A percentile compares a stretch with the other conserved stretches of the same genome.
phyloP scores from a whole-genome alignment of 2,797 vertebrate species.

The Acipenser ruthenus region DNA sequence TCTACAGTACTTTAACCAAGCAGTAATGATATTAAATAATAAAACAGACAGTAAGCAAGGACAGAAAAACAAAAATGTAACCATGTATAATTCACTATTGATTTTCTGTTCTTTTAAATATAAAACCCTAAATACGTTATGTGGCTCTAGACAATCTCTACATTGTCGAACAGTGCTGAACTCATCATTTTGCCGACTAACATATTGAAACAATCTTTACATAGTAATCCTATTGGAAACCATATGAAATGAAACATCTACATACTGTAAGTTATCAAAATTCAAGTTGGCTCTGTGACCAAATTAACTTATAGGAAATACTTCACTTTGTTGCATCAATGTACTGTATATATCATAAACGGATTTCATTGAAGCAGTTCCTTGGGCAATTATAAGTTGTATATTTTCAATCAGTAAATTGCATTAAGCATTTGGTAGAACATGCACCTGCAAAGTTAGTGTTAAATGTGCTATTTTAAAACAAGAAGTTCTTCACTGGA shows the following conservation, averaged over 20 bases:
- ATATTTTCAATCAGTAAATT: not conserved
- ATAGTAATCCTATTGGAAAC: not conserved
- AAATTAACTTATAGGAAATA: conserved; percentile 2
- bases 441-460: no score
- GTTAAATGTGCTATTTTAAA: no score
- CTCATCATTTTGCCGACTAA: not conserved
- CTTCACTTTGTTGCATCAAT: conserved; percentile 3
- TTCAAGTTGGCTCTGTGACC: not conserved
- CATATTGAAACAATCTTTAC: not conserved
- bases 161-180: not conserved
- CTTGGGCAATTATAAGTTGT: not conserved
- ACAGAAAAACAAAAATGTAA: no score
- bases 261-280: conserved; percentile 1
- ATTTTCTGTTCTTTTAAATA: conserved; percentile 3
- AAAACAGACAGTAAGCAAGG: not conserved
- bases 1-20: no score
- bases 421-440: no score
- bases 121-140: conserved; percentile 7
- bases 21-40: not conserved
- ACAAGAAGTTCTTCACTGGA: no score
- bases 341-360: not conserved
- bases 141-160: not conserved
- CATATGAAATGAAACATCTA: not conserved
- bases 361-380: not conserved
- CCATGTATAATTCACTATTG: not conserved